Percentiles rank a stretch among this genome's conserved stretches.
Evolutionary conservation across 2,113 vertebrate genomes (phyloP).

Genomic region (Poeciliopsis occidentalis): DNA sequence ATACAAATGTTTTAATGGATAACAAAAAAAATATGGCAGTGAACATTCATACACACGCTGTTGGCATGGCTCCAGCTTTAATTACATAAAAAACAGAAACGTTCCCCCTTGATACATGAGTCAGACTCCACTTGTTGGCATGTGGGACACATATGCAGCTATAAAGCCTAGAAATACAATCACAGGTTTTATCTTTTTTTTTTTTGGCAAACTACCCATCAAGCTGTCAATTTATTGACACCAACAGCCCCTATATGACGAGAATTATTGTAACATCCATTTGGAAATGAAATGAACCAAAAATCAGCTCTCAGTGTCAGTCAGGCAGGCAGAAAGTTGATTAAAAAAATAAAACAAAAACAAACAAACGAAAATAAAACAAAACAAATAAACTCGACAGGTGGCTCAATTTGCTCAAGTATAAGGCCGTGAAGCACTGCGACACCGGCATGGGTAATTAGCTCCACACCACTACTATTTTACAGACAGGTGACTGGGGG

Average conservation of each 20-base stretch:
- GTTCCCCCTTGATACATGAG: slow-evolving; percentile 34
- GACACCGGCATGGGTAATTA: slow-evolving; percentile 53
- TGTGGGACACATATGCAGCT: slow-evolving; percentile 44
- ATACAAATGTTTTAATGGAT: slow-evolving; percentile 82
- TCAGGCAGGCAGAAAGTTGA: slow-evolving; percentile 21
- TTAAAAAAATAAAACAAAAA: no score
- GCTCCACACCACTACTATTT: slow-evolving; percentile 55
- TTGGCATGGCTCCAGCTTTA: slow-evolving; percentile 46
- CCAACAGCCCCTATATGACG: slow-evolving; percentile 46
- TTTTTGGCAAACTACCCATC: slow-evolving; percentile 63
- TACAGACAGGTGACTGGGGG: slow-evolving; percentile 53
- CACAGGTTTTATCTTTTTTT: slow-evolving; percentile 43
- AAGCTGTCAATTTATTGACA: slow-evolving; percentile 47
- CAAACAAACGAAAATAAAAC: not conserved
- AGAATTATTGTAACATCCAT: slow-evolving; percentile 58
- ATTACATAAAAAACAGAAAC: slow-evolving; percentile 49
- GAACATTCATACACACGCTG: slow-evolving; percentile 64
- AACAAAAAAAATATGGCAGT: slow-evolving; percentile 78
- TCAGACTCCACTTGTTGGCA: slow-evolving; percentile 38
- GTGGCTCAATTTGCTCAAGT: slow-evolving; percentile 59
- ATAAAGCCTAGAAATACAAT: slow-evolving; percentile 65
- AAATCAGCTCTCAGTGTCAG: slow-evolving; percentile 37
- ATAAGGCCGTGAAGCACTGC: slow-evolving; percentile 65
- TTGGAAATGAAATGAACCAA: slow-evolving; percentile 57
- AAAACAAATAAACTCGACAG: slow-evolving; percentile 36